A percentile compares a stretch with the other conserved stretches of the same genome.
phyloP scores from a whole-genome alignment of 2,797 vertebrate species.

The Peromyscus nudipes region DNA sequence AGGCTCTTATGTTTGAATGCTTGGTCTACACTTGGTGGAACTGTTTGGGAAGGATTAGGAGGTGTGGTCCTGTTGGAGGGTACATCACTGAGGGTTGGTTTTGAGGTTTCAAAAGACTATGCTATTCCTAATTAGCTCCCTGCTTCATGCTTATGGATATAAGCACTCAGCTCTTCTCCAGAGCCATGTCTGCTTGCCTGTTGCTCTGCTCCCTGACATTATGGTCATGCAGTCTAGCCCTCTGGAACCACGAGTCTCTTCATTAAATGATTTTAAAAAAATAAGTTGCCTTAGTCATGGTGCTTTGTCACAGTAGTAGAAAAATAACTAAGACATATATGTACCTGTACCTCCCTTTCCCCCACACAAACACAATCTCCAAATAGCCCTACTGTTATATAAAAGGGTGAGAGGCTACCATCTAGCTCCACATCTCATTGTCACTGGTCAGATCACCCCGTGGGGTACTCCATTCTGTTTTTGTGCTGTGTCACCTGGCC shows the following conservation, averaged over 20 bases:
- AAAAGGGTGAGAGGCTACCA: background rate
- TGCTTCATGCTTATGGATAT: background rate
- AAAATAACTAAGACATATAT: background rate
- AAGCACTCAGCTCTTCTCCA: background rate
- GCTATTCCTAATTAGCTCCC: background rate
- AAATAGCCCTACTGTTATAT: background rate
- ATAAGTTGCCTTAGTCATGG: background rate
- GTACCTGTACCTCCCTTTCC: too few species aligned
- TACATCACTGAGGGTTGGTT: background rate
- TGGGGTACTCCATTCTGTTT: background rate
- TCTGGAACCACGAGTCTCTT: background rate
- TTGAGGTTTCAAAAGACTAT: background rate
- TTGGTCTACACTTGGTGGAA: background rate
- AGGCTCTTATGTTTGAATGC: too few species aligned
- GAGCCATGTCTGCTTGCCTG: background rate
- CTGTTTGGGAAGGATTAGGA: background rate
- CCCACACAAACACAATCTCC: background rate
- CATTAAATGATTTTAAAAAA: background rate
- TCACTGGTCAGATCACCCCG: too few species aligned
- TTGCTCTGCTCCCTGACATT: background rate
- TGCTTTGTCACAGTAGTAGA: background rate
- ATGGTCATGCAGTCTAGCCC: background rate
- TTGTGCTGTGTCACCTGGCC: background rate
- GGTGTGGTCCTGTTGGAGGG: background rate
- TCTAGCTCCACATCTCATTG: background rate